Evolutionary conservation across 2,113 vertebrate species (phyloP).

Genomic region (Trematomus loennbergii): DNA sequence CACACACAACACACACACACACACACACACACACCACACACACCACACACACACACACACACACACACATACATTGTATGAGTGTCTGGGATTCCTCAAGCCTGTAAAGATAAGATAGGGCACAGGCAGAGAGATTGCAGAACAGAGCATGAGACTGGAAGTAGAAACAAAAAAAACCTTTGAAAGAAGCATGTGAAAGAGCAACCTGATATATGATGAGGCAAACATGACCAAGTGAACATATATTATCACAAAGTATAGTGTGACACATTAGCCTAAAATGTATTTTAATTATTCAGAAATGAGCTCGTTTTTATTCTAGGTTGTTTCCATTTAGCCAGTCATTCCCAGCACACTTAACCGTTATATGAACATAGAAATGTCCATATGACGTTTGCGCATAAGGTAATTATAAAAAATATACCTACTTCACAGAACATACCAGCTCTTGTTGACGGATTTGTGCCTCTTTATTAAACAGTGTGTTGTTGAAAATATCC

Average conservation of each 20-base stretch:
- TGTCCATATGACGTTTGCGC: not conserved
- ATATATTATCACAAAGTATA: not conserved
- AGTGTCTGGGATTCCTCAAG: slow-evolving; percentile 31
- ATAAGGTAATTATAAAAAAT: not conserved
- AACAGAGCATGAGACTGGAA: not conserved
- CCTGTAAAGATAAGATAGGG: slow-evolving; percentile 36
- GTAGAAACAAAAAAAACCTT: not conserved
- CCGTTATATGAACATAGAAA: too few species aligned
- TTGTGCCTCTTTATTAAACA: not conserved
- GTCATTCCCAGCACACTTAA: too few species aligned
- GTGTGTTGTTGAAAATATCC: not conserved
- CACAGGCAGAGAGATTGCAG: not conserved
- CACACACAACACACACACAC: too few species aligned
- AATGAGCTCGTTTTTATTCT: not conserved
- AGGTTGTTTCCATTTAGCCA: not conserved
- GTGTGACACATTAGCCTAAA: not conserved
- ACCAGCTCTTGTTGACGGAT: not conserved
- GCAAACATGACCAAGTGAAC: not conserved
- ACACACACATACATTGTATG: not conserved
- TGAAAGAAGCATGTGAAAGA: not conserved
- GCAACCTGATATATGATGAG: not conserved
- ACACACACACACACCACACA: not conserved
- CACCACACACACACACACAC: not conserved
- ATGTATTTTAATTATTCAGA: not conserved
- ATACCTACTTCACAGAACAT: not conserved